Conservation (phyloP, 2,113 vertebrate species). For the Thamnophis sirtalis region DNA sequence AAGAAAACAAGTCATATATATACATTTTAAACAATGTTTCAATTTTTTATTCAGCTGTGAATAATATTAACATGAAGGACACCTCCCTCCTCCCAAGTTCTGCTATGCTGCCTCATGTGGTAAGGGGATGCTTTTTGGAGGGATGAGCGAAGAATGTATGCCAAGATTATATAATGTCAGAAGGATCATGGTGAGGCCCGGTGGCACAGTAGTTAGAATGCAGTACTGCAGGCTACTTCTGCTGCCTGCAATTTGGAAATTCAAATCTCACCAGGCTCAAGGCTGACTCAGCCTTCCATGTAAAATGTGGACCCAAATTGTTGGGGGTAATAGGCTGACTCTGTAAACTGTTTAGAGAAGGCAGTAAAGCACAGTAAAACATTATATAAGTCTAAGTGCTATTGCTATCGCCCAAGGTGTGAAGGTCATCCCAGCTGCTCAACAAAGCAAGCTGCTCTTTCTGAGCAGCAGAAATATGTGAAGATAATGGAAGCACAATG, state of each 20-base stretch:
- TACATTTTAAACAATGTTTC: background rate
- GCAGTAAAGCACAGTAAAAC: too few relatives aligned
- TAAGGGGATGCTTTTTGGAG: background rate
- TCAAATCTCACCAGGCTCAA: too few relatives aligned
- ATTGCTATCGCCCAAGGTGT: background rate
- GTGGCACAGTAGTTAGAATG: too few relatives aligned
- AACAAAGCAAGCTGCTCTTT: background rate
- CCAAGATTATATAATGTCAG: background rate
- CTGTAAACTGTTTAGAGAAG: too few relatives aligned
- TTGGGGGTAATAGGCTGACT: too few relatives aligned
- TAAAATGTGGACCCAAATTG: too few relatives aligned
- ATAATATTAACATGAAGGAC: background rate
- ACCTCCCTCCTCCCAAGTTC: background rate
- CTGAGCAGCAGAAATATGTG: background rate
- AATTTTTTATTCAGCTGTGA: background rate
- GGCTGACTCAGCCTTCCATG: too few relatives aligned
- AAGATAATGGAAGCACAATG: background rate
- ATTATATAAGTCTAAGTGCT: too few relatives aligned
- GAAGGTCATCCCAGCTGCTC: background rate
- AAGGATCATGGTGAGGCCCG: background rate
- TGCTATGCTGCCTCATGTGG: background rate
- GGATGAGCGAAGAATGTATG: background rate
- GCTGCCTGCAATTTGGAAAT: too few relatives aligned
- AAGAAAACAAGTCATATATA: slow-evolving; percentile 3
- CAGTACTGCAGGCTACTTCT: too few relatives aligned